Conservation (phyloP, 2,797 vertebrate species). For the Adrianichthys oophorus region DNA sequence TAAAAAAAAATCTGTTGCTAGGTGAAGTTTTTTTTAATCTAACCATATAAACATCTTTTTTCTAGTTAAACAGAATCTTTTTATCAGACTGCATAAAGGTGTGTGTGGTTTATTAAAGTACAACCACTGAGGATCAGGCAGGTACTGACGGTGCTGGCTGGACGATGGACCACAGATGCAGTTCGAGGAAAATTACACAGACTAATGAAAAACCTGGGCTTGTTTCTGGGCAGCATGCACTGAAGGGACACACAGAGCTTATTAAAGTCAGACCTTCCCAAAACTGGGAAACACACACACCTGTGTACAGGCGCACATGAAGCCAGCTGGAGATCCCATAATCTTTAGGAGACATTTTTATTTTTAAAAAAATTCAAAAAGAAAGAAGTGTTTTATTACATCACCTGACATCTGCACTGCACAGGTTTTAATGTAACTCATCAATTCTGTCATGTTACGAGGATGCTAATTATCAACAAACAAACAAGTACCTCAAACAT, state of each 20-base stretch:
- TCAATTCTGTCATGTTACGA: slow-evolving; percentile 40
- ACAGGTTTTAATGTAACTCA: slow-evolving; percentile 28
- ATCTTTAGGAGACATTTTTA: slow-evolving; percentile 28
- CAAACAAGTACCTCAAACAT: slow-evolving; percentile 30
- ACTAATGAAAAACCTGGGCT: slow-evolving; percentile 58
- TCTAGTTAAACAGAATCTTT: neutral
- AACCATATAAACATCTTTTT: neutral
- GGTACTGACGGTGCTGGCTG: slow-evolving; percentile 8
- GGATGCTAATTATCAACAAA: slow-evolving; percentile 51
- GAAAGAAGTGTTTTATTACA: slow-evolving; percentile 44
- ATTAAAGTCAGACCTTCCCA: slow-evolving; percentile 49
- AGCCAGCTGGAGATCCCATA: slow-evolving; percentile 38
- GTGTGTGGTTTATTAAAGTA: slow-evolving; percentile 3
- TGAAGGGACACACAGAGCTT: slow-evolving; percentile 51
- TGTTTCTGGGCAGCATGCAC: slow-evolving; percentile 49
- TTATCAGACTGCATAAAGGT: slow-evolving; percentile 9
- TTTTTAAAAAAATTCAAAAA: neutral
- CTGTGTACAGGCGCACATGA: slow-evolving; percentile 31
- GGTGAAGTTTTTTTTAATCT: neutral
- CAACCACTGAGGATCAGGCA: neutral
- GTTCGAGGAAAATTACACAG: slow-evolving; percentile 53
- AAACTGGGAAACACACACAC: slow-evolving; percentile 29
- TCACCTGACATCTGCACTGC: slow-evolving; percentile 40
- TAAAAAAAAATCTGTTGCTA: no score
- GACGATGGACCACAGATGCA: slow-evolving; percentile 41